A percentile compares a stretch with the other conserved stretches of the same genome.
Evolutionary conservation across 2,113 vertebrate genomes (phyloP).

Genomic region (Cardinalis cardinalis): DNA sequence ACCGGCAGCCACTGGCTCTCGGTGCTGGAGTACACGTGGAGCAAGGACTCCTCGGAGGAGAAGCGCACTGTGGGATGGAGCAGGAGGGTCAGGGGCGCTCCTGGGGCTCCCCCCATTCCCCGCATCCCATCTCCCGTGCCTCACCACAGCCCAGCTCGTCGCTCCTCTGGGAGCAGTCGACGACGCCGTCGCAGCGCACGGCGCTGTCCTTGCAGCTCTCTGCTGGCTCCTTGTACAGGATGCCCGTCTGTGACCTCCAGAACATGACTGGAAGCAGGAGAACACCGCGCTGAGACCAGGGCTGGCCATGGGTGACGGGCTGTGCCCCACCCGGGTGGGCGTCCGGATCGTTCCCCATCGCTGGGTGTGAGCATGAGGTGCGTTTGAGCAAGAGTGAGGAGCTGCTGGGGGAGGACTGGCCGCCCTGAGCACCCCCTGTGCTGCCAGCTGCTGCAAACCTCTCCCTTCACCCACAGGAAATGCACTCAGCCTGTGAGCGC

Average conservation of each 20-base stretch:
- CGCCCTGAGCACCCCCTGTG: neutral
- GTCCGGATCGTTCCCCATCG: neutral
- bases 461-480: neutral
- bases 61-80: constrained; percentile 70
- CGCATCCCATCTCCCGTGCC: rapidly evolving
- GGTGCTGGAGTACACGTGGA: constrained; percentile 70
- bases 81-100: neutral
- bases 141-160: constrained; percentile 78
- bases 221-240: constrained; percentile 68
- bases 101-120: rapidly evolving
- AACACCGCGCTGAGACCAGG: neutral
- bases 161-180: constrained; percentile 67
- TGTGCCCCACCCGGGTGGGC: neutral
- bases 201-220: constrained; percentile 66
- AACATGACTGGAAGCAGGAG: constrained; percentile 63
- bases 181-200: constrained; percentile 65
- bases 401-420: neutral
- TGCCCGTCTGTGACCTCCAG: constrained; percentile 64
- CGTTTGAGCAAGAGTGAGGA: rapidly evolving
- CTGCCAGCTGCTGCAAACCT: neutral
- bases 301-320: rapidly evolving
- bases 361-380: neutral
- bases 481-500: rapidly evolving
- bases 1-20: constrained; percentile 72
- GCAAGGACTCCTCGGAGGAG: constrained; percentile 63